Conservation (phyloP, 2,888 invertebrate species). For the Dasysyrphus albostriatus region DNA sequence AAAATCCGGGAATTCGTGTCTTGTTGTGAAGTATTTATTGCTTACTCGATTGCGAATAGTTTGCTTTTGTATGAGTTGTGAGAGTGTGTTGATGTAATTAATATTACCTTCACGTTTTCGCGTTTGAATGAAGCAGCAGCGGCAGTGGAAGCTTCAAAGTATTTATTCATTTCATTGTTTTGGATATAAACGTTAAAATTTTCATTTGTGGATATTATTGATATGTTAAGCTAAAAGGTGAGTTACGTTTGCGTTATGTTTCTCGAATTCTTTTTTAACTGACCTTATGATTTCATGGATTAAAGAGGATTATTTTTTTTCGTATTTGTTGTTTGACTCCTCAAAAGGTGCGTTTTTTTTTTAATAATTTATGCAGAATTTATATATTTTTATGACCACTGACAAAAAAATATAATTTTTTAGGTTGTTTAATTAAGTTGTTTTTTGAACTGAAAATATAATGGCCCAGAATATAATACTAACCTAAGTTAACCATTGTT, state of each 20-base stretch:
- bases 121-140: conserved; percentile 47
- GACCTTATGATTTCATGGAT: conserved; percentile 4
- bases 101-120: conserved; percentile 64
- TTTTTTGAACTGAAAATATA: no score
- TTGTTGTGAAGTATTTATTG: conserved; percentile 68
- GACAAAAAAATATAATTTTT: background rate
- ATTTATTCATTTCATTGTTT: conserved; percentile 61
- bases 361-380: background rate
- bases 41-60: conserved; percentile 40
- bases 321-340: background rate
- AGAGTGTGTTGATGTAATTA: conserved; percentile 53
- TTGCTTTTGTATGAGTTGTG: conserved; percentile 24
- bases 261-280: background rate
- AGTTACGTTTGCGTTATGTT: conserved; percentile 34
- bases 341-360: background rate
- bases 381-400: background rate
- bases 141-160: conserved; percentile 24
- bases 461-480: no score
- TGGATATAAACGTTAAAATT: conserved; percentile 59
- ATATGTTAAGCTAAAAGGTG: conserved; percentile 71
- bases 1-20: conserved; percentile 62
- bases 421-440: no score
- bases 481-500: no score
- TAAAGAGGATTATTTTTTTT: conserved; percentile 10
- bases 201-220: conserved; percentile 69